Evolutionary conservation across 2,797 vertebrate species (phyloP), one percentile per base, ranked within the genome.

Genomic region (Bradypus variegatus): DNA sequence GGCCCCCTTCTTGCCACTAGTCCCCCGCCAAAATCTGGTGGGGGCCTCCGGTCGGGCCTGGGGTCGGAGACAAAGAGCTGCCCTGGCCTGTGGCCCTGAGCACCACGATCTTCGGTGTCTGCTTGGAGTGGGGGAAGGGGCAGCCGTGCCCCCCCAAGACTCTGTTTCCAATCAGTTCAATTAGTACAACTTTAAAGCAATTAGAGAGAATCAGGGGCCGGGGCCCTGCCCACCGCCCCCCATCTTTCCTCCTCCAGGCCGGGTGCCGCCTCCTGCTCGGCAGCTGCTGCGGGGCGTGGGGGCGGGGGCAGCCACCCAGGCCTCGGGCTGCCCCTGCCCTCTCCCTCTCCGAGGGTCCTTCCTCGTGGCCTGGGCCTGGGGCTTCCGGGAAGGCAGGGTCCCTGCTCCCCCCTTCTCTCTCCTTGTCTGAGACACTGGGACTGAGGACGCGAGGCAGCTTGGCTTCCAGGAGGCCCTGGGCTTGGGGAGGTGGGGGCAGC

Each of bases 181-280:
- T 97, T 96, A 96, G 95, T 94, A 94, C 96, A 97, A 96, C 95
- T 96, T 96, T 97, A 97, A 97, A 96, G 96, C 95, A 97, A 96
- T 97, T 97, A 97, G 94, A 93, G 96, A 94, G 89, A 96, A 95
- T 96, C 96, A 96, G 96, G 94, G 97, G 58, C 58, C 7, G 3
- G 58, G 55, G 55, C 55, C 19, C 55, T 55, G 55, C 72, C 33
- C 27, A 48, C 45, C 73, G 48, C 41, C 45, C 16, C 41, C 15
- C 36, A 72, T 3, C 2, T 21, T 23, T 72, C 10, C 23, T 72
- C 41, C 38, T 72, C 70, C 48, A 29, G 15, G 55, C 53, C 13
- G 55, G 19, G 55, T 5, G 55, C 58, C 5, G 21, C 58, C 8
- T 21, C 19, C 21, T 7, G 55, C 55, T 58, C 23, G 55, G 55